These are phyloP conservation scores for Cynocephalus volans DNA, from an alignment of 2,113 vertebrate genomes.

Conservation along the genomic window DNA sequence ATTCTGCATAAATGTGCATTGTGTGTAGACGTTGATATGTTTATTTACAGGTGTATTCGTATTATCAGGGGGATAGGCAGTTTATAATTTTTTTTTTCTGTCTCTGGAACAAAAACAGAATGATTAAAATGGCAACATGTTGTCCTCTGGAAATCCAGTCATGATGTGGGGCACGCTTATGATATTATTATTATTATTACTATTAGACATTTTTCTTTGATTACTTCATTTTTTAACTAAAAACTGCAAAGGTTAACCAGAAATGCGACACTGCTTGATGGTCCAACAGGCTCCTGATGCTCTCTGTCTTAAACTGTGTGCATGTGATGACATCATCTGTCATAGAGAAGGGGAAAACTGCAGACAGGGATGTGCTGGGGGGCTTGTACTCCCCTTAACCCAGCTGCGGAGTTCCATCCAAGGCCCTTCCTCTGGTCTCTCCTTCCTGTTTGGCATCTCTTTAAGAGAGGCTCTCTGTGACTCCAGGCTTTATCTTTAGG, in stretches of 20 bases:
- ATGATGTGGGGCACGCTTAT: background rate
- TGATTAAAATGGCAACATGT: background rate
- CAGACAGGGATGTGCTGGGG: fast-evolving
- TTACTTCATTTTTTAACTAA: constrained; percentile 17
- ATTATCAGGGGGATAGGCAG: constrained; percentile 57
- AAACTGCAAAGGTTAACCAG: background rate
- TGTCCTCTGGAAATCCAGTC: constrained; percentile 8
- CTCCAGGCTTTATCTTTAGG: background rate
- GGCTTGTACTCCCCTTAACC: fast-evolving
- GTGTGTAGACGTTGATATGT: constrained; percentile 21
- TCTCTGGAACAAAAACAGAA: constrained; percentile 60
- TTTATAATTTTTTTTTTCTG: background rate
- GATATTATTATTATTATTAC: background rate
- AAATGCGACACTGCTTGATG: background rate
- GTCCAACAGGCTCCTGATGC: too few species aligned
- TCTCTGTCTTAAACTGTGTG: background rate
- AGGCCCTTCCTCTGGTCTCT: background rate
- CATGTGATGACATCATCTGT: fast-evolving
- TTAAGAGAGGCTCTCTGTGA: background rate
- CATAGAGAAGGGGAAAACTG: background rate
- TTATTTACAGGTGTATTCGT: constrained; percentile 56
- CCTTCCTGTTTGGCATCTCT: background rate
- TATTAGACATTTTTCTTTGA: constrained; percentile 49
- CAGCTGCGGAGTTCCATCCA: background rate
- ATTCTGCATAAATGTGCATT: background rate